Percentiles rank a stretch among this genome's conserved stretches.
Conservation (phyloP, 2,113 vertebrate genomes). For the Illadopsis cleaveri region DNA sequence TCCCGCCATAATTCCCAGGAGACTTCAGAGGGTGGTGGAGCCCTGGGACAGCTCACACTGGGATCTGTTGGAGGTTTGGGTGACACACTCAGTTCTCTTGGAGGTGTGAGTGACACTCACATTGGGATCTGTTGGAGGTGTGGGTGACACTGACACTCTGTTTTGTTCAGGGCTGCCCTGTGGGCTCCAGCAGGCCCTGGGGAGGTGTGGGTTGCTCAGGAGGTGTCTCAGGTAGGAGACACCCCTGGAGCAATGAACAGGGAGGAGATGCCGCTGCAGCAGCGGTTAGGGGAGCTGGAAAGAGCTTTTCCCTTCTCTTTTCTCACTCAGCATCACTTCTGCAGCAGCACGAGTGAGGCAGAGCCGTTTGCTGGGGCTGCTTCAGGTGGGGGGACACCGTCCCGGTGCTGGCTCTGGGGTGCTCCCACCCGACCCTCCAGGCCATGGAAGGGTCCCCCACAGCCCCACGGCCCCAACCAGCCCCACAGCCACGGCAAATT, state of each 20-base stretch:
- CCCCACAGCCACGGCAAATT: too few relatives aligned
- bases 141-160: rapidly evolving
- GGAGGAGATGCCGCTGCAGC: neutral
- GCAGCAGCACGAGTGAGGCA: rapidly evolving
- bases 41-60: neutral
- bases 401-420: rapidly evolving
- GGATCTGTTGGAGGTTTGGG: neutral
- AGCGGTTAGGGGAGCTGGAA: rapidly evolving
- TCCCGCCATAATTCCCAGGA: neutral
- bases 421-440: neutral
- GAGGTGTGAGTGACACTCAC: neutral
- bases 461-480: too few relatives aligned
- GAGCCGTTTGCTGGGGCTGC: rapidly evolving
- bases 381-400: rapidly evolving
- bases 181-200: neutral
- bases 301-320: neutral
- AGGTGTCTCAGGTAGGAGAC: neutral
- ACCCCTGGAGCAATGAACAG: rapidly evolving
- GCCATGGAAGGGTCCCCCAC: too few relatives aligned
- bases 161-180: neutral
- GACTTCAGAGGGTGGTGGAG: neutral
- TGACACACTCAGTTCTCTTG: neutral
- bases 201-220: neutral
- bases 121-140: neutral
- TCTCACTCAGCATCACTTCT: rapidly evolving